Conservation (phyloP, 2,888 invertebrate species). For the Parascotia fuliginaria region DNA sequence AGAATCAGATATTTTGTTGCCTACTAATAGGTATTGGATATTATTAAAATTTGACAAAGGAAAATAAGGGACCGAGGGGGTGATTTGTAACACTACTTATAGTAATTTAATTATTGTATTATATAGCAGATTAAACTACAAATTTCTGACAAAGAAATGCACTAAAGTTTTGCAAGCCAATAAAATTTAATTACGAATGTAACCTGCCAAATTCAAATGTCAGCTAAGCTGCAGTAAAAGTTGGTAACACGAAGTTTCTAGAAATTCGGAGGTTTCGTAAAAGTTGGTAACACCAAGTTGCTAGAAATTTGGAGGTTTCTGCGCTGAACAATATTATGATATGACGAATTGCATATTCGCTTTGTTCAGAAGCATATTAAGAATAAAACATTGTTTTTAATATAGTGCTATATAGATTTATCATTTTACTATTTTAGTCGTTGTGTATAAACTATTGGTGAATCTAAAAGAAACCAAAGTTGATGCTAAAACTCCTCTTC, state of each 20-base stretch:
- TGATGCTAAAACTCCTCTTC: too few relatives aligned
- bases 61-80: too few relatives aligned
- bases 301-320: constrained; percentile 6
- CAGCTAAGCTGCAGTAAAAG: constrained; percentile 9
- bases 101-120: too few relatives aligned
- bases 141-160: neutral
- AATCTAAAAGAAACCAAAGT: too few relatives aligned
- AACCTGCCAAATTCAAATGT: constrained; percentile 8
- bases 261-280: constrained; percentile 5
- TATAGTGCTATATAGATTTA: too few relatives aligned
- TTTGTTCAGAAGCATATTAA: neutral
- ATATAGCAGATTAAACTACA: neutral
- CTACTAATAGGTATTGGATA: too few relatives aligned
- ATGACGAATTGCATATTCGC: neutral
- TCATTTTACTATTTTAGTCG: too few relatives aligned
- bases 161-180: constrained; percentile 5
- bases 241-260: constrained; percentile 6
- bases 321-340: neutral
- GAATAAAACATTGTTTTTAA: too few relatives aligned
- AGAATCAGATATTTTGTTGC: too few relatives aligned
- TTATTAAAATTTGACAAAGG: too few relatives aligned
- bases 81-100: too few relatives aligned
- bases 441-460: too few relatives aligned
- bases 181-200: constrained; percentile 31
- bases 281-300: constrained; percentile 10